Evolutionary conservation across 2,888 invertebrate species (phyloP), one percentile per base, ranked within the genome.

Genomic region (Brachypalpus laphriformis): DNA sequence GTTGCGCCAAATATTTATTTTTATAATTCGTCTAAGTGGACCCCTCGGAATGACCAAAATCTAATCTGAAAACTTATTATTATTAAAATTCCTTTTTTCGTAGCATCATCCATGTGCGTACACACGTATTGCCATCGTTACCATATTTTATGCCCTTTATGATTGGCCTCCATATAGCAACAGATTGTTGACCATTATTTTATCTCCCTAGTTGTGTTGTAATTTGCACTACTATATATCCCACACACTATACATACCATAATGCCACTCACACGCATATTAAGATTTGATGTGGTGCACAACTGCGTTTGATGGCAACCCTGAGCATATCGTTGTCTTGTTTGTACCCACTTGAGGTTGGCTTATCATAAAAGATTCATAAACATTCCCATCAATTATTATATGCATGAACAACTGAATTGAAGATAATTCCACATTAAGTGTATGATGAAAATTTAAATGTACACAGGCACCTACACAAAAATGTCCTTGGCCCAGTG

Each of bases 401-500:
- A 40, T 59, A 70, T 63, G 63, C 81, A 70, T 40, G 61, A 61
- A 22, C 66, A 56, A 68, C 51, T 54, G 31, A 74, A 74, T 47
- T 71, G 56, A 75, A 47, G 68, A 75, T 70, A 59, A 68, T 70
- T 70, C 71, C 28, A 25, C 47, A 63, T 75, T 63, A 75, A 75
- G 51, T 70, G 47, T 25, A 75, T 56, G 45, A 75, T 75, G 56
- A 82, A 75, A 56, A 70, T 63, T 82, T 75, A 75, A 61, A 54
- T 74, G 51, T 42, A 22, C 45, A 59, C 37, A 31, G 9, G 6
- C 49, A 34, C 42, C 37, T 51, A 37, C 14, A 25, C 34, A 16
- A 66, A 54, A 65, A n/a, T 76, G 61, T 77, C 82, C 82, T 82
- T 82, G 76, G 70, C 75, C 68, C 68, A 57, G 42, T 51, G 70